Base-by-base conservation (phyloP, 2,113 vertebrate species). In the Poeciliopsis retropinna region DNA sequence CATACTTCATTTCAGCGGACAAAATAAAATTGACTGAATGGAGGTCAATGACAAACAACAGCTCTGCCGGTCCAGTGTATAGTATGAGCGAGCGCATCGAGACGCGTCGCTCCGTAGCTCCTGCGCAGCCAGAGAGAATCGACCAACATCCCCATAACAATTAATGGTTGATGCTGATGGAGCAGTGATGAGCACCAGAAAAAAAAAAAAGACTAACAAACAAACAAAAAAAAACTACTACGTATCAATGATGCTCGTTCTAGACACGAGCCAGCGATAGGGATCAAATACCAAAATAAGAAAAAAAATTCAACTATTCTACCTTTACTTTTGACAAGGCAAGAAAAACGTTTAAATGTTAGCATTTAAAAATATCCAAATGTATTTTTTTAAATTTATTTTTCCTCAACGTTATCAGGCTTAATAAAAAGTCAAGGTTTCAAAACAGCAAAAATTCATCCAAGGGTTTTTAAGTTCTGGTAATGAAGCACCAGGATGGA, bases 31-130 rank as follows among this genome's bases (percentile, higher is more conserved):
- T 66, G 34, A 71, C 78, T 63, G 1, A 44, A 61, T 60, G 84
- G 83, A 62, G 69, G 66, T 75, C 70, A 57, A 70, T 67, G 17
- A 41, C 39, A 39, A 15, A 34, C 54, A 37, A 83, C 0, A 64
- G 79, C 83, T 72, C 82, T 37, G 65, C 81, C 72, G 65, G 82
- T 92, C 88, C 88, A 91, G 90, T 92, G 92, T 92, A 87, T 75
- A 72, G 80, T 70, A 64, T 77, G 87, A 84, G 75, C 14, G 72
- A 73, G 79, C 17, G 70, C 17, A 39, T 73, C 60, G 30, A 2
- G 65, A 70, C 68, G 70, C 72, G 1, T 68, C 79, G 37, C 81
- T 84, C 69, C 60, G 68, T 28, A 79, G 82, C 81, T 78, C 62
- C 79, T 75, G 82, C 79, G 82, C 90, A 79, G 75, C 87, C 32